Evolutionary conservation across 2,888 invertebrate species (phyloP), one percentile per base, ranked within the genome.

Genomic region (Actias luna): DNA sequence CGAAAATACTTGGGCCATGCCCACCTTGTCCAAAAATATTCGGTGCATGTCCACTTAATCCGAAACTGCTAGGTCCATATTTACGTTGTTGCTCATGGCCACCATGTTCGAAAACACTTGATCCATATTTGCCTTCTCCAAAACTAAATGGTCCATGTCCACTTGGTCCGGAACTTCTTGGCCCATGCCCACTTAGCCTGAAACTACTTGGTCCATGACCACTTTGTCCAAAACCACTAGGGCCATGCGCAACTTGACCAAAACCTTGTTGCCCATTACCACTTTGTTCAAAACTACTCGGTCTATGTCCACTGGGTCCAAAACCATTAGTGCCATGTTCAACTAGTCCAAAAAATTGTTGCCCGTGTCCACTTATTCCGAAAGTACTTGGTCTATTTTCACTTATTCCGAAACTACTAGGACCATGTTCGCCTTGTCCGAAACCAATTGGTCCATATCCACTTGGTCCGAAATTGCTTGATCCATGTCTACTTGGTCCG

Each of bases 321-420:
- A 39, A 59, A 16, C 35, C 58, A 18, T 22, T 16, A 2, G 7
- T n/a, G 3, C 29, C 14, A 3, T 63, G 63, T 16, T 64, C 64
- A 16, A 50, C 63, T 7, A 29, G 59, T 27, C 64, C 65, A 16
- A 60, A 39, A 22, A n/a, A n/a, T 14, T 22, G n/a, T 10, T 16
- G 33, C 5, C 29, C 14, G 1, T 63, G 63, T 16, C 65, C 64
- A 16, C 58, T 61, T 7, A 29, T 58, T 27, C 64, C 65, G 12
- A 60, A 39, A 22, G 18, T 14, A n/a, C 31, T 58, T 10, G 46
- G 12, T 25, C 18, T 31, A 10, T 60, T 22, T 10, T 25, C 62
- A 31, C 57, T 31, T 29, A 22, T 35, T 10, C 58, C 58, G 22
- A 36, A 58, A n/a, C 36, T 25, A 16, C 18, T 52, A 8, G 33